Base-by-base conservation (phyloP, 2,113 vertebrate genomes). In the Brachionichthys hirsutus region DNA sequence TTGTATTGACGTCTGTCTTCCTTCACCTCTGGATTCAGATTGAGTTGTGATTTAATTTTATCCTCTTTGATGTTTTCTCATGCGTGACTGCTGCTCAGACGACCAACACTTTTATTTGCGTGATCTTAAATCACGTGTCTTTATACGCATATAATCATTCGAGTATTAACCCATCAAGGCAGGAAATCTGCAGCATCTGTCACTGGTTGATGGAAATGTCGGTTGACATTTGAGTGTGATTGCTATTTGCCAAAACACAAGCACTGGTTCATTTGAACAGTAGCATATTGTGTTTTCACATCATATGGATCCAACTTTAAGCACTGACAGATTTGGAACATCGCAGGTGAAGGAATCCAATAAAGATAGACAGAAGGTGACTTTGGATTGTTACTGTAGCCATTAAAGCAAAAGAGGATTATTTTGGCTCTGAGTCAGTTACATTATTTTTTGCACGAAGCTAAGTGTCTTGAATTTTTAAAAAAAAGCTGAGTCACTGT, bases 111-210 rank as follows among this genome's bases (percentile, higher is more conserved):
- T 51, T 48, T 0, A 14, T 12, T 57, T 13, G 2, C 41, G 49
- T 24, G 6, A 8, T 4, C 35, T 52, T 47, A 52, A 67, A 74
- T 74, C 14, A 14, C 10, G n/a, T 59, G 24, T 66, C 13, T 30
- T 16, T 65, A 18, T n/a, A 40, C 42, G 43, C n/a, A 52, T 19
- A 45, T 10, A 43, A 1, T 38, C 59, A 19, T 63, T 52, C 47
- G 24, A 41, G 19, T 2, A 43, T 5, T 42, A 56, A 65, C 16
- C 14, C 49, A 47, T 67, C 17, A 70, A 45, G 63, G 17, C 34
- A 58, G 44, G 40, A 70, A 53, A 68, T 80, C 40, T 41, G 40
- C 10, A 60, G 20, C 45, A 12, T 67, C 45, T 44, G 19, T 66
- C 55, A 19, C 8, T 12, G 0, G 68, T 54, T 41, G 61, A 61